These are phyloP conservation scores for Nycteola revayana DNA, from an alignment of 2,888 invertebrate genomes.

Conservation along the genomic window DNA sequence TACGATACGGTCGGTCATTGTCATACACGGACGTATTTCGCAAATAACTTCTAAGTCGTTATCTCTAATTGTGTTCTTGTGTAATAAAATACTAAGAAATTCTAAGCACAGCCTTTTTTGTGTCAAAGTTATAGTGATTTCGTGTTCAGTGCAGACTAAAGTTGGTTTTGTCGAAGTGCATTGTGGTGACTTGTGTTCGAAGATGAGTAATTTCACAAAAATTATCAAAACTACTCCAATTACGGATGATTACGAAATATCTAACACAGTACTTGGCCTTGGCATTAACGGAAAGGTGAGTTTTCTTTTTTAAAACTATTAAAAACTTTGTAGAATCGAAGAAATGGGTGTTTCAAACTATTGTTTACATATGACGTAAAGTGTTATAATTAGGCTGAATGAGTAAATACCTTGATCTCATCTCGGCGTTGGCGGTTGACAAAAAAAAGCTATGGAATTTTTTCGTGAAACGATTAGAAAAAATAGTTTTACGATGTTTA, in stretches of 20 bases:
- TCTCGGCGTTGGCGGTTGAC: conserved; percentile 10
- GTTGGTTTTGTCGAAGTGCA: conserved; percentile 30
- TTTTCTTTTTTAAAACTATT: conserved; percentile 19
- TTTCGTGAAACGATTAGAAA: no score
- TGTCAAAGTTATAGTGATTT: conserved; percentile 26
- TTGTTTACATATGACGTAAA: conserved; percentile 60
- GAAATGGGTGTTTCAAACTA: conserved; percentile 14
- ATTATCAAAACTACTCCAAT: conserved; percentile 90
- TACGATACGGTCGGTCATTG: conserved; percentile 20
- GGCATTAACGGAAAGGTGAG: conserved; percentile 97
- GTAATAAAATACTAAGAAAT: conserved; percentile 6
- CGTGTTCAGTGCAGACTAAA: conserved; percentile 30
- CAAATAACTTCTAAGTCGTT: conserved; percentile 9
- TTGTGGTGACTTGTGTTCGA: conserved; percentile 38
- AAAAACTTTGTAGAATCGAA: conserved; percentile 12
- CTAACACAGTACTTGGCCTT: conserved; percentile 95
- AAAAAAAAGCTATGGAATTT: no score
- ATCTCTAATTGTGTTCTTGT: conserved; percentile 13
- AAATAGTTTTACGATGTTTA: no score
- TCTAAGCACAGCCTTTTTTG: conserved; percentile 1
- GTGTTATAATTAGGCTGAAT: conserved; percentile 40
- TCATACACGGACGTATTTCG: conserved; percentile 8
- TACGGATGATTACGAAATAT: conserved; percentile 95
- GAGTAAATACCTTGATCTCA: conserved; percentile 11
- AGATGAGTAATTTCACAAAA: conserved; percentile 68